These are phyloP conservation scores for Helicoverpa zea DNA, from an alignment of 1,140 invertebrate genomes.

Conservation along the genomic window DNA sequence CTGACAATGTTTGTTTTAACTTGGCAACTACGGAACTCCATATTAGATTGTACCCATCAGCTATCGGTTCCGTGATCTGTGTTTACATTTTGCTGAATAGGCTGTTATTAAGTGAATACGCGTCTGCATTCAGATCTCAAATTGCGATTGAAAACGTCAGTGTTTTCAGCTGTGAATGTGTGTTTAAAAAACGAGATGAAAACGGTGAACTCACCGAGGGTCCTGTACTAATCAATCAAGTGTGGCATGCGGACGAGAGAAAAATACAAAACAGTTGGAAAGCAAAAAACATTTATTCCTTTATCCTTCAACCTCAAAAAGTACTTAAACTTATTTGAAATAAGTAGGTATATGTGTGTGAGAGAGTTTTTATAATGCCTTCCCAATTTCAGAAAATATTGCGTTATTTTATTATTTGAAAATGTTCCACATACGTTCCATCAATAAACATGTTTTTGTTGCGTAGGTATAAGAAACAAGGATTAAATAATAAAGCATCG, in stretches of 20 bases:
- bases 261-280: not conserved
- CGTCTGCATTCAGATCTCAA: conserved; percentile 17
- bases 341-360: no score
- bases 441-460: not conserved
- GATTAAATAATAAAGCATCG: conserved; percentile 43
- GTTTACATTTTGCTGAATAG: conserved; percentile 48
- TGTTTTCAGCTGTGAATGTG: not conserved
- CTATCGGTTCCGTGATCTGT: conserved; percentile 46
- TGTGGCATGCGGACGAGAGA: no score
- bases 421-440: no score
- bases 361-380: no score
- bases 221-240: not conserved
- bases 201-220: not conserved
- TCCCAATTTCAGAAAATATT: no score
- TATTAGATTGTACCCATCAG: conserved; percentile 54
- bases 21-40: conserved; percentile 57
- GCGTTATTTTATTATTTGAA: no score
- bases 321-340: no score
- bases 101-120: conserved; percentile 38
- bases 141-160: conserved; percentile 30
- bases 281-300: no score
- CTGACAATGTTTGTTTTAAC: conserved; percentile 64
- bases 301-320: no score
- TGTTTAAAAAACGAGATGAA: conserved; percentile 4
- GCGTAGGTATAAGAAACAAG: conserved; percentile 22